Percentiles rank a stretch among this genome's conserved stretches.
Evolutionary conservation across 2,888 invertebrate genomes (phyloP).

Genomic region (Euplagia quadripunctaria): DNA sequence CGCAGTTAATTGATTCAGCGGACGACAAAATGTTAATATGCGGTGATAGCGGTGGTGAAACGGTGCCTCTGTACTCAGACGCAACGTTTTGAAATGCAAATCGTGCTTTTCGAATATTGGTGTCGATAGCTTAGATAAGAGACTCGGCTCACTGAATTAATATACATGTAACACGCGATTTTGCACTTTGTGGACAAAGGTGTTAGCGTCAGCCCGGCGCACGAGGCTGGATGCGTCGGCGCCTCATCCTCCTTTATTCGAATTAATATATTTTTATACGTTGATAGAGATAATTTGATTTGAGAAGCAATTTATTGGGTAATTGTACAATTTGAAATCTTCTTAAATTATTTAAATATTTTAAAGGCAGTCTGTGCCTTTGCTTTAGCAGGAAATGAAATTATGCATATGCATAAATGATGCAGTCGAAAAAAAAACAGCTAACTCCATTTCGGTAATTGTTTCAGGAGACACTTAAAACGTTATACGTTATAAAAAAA

Average conservation of each 20-base stretch:
- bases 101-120: conserved; percentile 71
- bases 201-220: conserved; percentile 39
- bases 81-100: conserved; percentile 73
- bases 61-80: conserved; percentile 51
- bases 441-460: too few relatives aligned
- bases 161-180: conserved; percentile 74
- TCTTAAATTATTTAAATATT: not conserved
- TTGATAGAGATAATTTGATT: conserved; percentile 10
- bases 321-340: not conserved
- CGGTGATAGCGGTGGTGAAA: conserved; percentile 65
- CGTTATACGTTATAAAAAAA: too few relatives aligned
- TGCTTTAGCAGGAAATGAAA: too few relatives aligned
- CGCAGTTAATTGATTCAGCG: conserved; percentile 81
- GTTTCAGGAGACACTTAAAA: too few relatives aligned
- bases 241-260: not conserved
- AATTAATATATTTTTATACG: conserved; percentile 14
- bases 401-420: too few relatives aligned
- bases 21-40: conserved; percentile 86
- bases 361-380: not conserved
- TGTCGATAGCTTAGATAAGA: conserved; percentile 71
- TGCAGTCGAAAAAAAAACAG: too few relatives aligned
- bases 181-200: conserved; percentile 61
- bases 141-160: conserved; percentile 69
- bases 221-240: conserved; percentile 8
- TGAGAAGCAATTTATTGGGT: not conserved